phyloP scores from a whole-genome alignment of 2,888 invertebrate species.

The Himalopsyche kuldschensis region DNA sequence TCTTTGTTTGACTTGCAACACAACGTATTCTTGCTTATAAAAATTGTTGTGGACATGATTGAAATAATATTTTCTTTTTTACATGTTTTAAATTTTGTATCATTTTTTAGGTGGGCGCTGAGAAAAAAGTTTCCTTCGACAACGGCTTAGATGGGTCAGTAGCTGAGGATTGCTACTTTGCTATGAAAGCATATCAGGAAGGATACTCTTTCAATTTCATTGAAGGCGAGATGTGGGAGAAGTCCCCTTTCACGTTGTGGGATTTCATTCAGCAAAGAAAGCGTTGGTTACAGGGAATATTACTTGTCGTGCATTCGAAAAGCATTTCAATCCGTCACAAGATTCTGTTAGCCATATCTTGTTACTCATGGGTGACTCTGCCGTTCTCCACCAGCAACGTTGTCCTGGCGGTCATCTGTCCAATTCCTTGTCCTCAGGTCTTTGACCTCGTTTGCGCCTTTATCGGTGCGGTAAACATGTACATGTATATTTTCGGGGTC shows the following conservation, averaged over 20 bases:
- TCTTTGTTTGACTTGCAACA: too few species aligned
- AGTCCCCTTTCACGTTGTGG: conserved; percentile 92
- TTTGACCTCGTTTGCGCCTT: conserved; percentile 89
- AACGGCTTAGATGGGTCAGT: conserved; percentile 96
- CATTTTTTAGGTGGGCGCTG: conserved; percentile 77
- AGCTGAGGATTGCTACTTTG: conserved; percentile 97
- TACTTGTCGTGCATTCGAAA: conserved; percentile 85
- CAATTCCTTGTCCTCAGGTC: conserved; percentile 81
- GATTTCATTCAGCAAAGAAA: conserved; percentile 96
- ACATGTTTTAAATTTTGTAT: background rate
- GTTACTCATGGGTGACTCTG: conserved; percentile 95
- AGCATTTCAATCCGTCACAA: conserved; percentile 79
- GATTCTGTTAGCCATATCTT: conserved; percentile 80
- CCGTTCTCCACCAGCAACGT: conserved; percentile 91
- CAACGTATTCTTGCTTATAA: too few species aligned
- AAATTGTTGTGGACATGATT: too few species aligned
- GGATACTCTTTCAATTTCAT: conserved; percentile 94
- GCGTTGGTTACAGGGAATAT: conserved; percentile 92
- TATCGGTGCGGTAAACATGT: conserved; percentile 90
- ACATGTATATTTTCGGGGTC: conserved; percentile 98
- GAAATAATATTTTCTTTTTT: background rate
- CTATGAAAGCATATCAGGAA: conserved; percentile 89
- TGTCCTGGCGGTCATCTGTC: conserved; percentile 79
- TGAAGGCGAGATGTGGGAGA: conserved; percentile 99
- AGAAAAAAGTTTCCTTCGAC: conserved; percentile 89